Evolutionary conservation across 2,888 invertebrate genomes (phyloP), one percentile per base, ranked within the genome.

Genomic region (Agonopterix heracliana): DNA sequence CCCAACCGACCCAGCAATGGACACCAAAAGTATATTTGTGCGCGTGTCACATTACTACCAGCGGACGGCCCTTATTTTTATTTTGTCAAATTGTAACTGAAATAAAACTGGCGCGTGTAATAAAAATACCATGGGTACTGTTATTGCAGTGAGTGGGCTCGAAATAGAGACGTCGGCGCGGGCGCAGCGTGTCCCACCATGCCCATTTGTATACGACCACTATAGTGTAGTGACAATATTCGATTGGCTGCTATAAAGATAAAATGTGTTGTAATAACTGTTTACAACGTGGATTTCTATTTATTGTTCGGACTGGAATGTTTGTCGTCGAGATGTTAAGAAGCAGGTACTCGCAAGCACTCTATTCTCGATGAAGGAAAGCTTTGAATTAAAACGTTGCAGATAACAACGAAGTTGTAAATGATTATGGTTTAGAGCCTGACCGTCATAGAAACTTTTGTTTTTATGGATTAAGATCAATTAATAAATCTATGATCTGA

Each of bases 31-130:
- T 38, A 38, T 38, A 61, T 43, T 10, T 1, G 34, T 50, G 59
- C 62, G 56, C 49, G 47, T 60, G 66, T 71, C 72, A 66, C 61
- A 66, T 74, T 74, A 71, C 73, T n/a, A 57, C 52, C 45, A 26
- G 49, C 54, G 44, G 51, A 50, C 59, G 68, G 79, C 78, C 82
- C 80, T 81, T 85, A 85, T 85, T 87, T 87, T 82, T 84, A 83
- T 86, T 86, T 86, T 85, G 86, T 87, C 83, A 87, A 87, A 87
- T 87, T 83, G 86, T 86, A 86, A 76, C 87, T 84, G 85, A 86
- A 87, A 87, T 85, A 85, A 80, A 85, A 81, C 86, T 71, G 78
- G 79, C 75, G 77, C 75, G 77, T 72, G 77, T 76, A 86, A 87
- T 88, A 88, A 87, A 86, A 88, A 86, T 87, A 88, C 85, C 85